phyloP scores from a whole-genome alignment of 1,140 invertebrate genomes.

The Mercenaria mercenaria region DNA sequence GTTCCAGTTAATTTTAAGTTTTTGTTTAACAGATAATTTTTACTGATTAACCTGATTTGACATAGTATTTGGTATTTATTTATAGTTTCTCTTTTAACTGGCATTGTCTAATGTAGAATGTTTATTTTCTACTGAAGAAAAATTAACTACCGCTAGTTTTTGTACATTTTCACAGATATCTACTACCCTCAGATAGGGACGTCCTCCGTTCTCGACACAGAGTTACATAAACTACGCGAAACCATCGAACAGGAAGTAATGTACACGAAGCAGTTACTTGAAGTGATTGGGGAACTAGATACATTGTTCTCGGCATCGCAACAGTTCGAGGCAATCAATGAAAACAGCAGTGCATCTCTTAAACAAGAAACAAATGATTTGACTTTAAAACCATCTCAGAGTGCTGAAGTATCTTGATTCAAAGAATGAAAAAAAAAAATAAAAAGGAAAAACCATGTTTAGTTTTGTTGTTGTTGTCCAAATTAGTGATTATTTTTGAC shows the following conservation, averaged over 20 bases:
- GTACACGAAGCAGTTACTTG: slow-evolving; percentile 84
- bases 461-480: background rate
- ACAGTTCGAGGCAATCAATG: background rate
- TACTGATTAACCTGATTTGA: too few relatives aligned
- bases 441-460: background rate
- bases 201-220: slow-evolving; percentile 87
- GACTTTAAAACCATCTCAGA: slow-evolving; percentile 35
- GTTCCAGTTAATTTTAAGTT: too few relatives aligned
- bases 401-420: slow-evolving; percentile 25
- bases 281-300: slow-evolving; percentile 84
- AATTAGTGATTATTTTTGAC: background rate
- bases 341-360: background rate
- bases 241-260: slow-evolving; percentile 90
- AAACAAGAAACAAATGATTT: background rate
- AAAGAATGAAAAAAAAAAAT: background rate
- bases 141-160: too few relatives aligned
- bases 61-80: too few relatives aligned
- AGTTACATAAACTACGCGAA: slow-evolving; percentile 88
- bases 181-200: slow-evolving; percentile 80
- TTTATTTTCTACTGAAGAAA: too few relatives aligned
- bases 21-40: too few relatives aligned
- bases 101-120: too few relatives aligned
- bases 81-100: too few relatives aligned
- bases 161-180: slow-evolving; percentile 73
- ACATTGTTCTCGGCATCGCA: slow-evolving; percentile 80